Evolutionary conservation across 2,888 invertebrate species (phyloP).

Genomic region (Chouioia cunea): DNA sequence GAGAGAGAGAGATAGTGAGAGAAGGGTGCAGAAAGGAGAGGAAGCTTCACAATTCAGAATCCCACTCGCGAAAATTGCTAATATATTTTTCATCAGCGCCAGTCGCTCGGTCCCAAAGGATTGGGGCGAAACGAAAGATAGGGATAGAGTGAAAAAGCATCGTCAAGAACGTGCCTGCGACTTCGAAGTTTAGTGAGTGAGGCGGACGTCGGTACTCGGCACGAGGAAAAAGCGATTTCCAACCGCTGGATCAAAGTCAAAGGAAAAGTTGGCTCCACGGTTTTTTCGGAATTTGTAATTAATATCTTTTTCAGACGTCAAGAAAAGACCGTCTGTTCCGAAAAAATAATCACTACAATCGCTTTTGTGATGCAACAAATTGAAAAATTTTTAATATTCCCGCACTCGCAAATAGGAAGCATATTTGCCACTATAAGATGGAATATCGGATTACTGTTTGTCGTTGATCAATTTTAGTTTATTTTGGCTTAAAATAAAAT

Average conservation of each 20-base stretch:
- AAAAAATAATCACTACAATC: conserved; percentile 26
- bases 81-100: conserved; percentile 56
- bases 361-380: conserved; percentile 5
- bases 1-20: neutral
- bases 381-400: conserved; percentile 24
- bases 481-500: neutral
- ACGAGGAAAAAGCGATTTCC: conserved; percentile 5
- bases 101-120: conserved; percentile 46
- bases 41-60: conserved; percentile 32
- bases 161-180: conserved; percentile 23
- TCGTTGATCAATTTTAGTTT: conserved; percentile 1
- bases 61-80: conserved; percentile 48
- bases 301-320: conserved; percentile 56
- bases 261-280: conserved; percentile 44
- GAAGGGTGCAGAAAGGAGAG: neutral
- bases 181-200: conserved; percentile 11
- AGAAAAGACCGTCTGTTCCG: conserved; percentile 28
- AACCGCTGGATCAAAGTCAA: conserved; percentile 39
- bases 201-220: neutral
- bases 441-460: conserved; percentile 26
- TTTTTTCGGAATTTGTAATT: conserved; percentile 62
- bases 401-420: conserved; percentile 1
- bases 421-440: neutral
- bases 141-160: conserved; percentile 35
- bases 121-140: conserved; percentile 38